phyloP scores from a whole-genome alignment of 2,888 invertebrate species.

The Andrena trimmerana region DNA sequence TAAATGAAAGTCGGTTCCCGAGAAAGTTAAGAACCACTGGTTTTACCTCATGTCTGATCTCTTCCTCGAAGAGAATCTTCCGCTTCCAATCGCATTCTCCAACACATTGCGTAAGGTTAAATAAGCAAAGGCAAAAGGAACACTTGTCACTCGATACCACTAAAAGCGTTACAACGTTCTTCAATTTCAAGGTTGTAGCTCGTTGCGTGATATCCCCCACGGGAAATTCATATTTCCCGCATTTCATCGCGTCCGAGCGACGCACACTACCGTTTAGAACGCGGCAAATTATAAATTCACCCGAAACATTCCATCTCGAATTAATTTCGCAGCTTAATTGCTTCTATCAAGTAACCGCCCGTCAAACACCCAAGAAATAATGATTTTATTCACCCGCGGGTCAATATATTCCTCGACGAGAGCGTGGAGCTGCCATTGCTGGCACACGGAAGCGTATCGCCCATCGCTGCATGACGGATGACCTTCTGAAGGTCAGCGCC shows the following conservation, averaged over 20 bases:
- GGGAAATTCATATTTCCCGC: too few species aligned
- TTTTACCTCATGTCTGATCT: neutral
- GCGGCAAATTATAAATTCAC: constrained; percentile 14
- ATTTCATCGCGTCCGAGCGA: too few species aligned
- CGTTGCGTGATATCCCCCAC: too few species aligned
- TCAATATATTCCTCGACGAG: constrained; percentile 60
- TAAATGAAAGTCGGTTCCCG: too few species aligned
- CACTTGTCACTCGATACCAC: too few species aligned
- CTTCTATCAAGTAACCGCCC: constrained; percentile 45
- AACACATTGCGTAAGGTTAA: too few species aligned
- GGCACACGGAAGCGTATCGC: constrained; percentile 79
- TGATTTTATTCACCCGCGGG: constrained; percentile 65
- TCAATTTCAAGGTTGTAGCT: too few species aligned
- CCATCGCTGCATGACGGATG: constrained; percentile 72
- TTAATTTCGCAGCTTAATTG: constrained; percentile 48
- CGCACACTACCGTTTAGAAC: too few species aligned
- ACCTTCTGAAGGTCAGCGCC: constrained; percentile 81
- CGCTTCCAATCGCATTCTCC: neutral
- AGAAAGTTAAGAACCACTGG: neutral
- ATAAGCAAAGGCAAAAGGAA: too few species aligned
- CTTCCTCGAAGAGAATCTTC: constrained; percentile 3
- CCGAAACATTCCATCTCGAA: constrained; percentile 13
- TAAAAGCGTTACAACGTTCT: too few species aligned
- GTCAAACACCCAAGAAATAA: constrained; percentile 52
- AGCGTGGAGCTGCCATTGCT: constrained; percentile 50